phyloP scores from a whole-genome alignment of 2,888 invertebrate species.

The Phasia obesa region DNA sequence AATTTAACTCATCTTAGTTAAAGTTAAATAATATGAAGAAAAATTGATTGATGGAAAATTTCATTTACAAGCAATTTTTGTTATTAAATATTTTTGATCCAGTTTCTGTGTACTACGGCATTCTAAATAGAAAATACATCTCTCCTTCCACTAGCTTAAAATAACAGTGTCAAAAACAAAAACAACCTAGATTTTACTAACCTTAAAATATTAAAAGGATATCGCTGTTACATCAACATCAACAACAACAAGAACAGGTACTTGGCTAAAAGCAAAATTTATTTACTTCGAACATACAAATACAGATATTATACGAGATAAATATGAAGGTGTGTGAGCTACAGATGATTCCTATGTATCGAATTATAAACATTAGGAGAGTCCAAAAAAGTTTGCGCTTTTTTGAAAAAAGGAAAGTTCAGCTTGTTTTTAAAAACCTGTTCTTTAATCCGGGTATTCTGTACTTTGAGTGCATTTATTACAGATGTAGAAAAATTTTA shows the following conservation, averaged over 20 bases:
- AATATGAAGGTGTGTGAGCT: background rate
- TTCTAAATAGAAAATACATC: background rate
- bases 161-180: slow-evolving; percentile 40
- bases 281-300: slow-evolving; percentile 8
- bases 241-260: slow-evolving; percentile 19
- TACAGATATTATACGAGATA: background rate
- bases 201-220: slow-evolving; percentile 21
- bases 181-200: slow-evolving; percentile 34
- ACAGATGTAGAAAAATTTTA: no score
- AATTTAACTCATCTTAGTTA: background rate
- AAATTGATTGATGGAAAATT: slow-evolving; percentile 22
- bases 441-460: no score
- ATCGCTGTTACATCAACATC: no score
- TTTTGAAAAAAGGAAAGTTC: background rate
- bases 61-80: slow-evolving; percentile 19
- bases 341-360: background rate
- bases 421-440: no score
- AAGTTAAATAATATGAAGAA: background rate
- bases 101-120: background rate
- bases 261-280: slow-evolving; percentile 32
- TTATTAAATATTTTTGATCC: slow-evolving; percentile 28
- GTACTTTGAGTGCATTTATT: no score
- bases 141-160: background rate
- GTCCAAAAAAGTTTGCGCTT: background rate
- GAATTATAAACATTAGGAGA: background rate